Base-by-base conservation (phyloP, 37 sponge, comb jelly and placozoan genomes). In the Agelas oroides region DNA sequence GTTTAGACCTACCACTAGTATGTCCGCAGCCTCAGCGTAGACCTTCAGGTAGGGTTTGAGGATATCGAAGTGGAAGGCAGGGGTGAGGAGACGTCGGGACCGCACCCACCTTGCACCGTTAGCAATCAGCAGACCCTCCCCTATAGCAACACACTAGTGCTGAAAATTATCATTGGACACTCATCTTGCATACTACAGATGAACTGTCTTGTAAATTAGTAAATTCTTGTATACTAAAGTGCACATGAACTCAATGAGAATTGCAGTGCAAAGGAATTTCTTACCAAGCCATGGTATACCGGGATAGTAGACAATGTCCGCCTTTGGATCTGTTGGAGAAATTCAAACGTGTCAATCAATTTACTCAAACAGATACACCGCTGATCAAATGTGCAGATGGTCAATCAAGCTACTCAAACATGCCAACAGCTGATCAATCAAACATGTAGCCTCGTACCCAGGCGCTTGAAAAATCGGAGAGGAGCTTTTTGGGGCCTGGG, bases 61-160 rank as follows among this genome's bases (percentile, higher is more conserved):
- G 52, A 95, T 86, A 60, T 89, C 96, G 78, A 86, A 92, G 76
- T 92, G 96, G 80, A 95, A 95, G 59, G 93, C 94, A 21, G 96
- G 93, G 19, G 96, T 92, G 55, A 95, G 81, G 33, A 95, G 84
- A 34, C 93, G 84, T 37, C 96, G 62, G 57, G 73, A 85, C 33
- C 93, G 77, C 1, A 58, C 70, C 96, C 96, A 95, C 37, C 87
- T 79, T 1, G 77, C 17, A 38, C 93, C 90, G 79, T 83, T 92
- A 20, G 79, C 88, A 31, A 85, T 81, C 39, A 95, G 82, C 40
- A 95, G 36, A 67, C 96, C 93, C 70, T 86, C 80, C 66, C 93
- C 96, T 86, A 67, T 28, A 32, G 35, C 2, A 33, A 32, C 35
- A 68, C n/a, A n/a, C n/a, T n/a, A n/a, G n/a, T n/a, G 8, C 37